phyloP scores from a whole-genome alignment of 2,113 vertebrate species.

The Rhinolophus sinicus region DNA sequence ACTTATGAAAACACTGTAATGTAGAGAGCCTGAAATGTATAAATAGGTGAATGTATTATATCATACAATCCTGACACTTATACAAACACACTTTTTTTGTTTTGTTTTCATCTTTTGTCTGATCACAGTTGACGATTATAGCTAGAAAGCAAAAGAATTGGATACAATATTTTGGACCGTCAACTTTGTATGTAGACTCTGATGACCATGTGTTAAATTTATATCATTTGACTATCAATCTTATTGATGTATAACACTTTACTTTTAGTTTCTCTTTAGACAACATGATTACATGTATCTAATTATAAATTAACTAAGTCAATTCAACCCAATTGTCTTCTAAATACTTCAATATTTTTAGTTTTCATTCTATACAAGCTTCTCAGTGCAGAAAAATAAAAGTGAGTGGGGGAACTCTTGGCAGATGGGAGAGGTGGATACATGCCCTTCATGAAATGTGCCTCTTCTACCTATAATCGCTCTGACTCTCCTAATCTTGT shows the following conservation, averaged over 20 bases:
- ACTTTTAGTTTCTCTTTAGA: neutral
- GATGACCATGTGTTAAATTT: neutral
- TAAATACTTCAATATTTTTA: neutral
- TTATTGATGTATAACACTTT: neutral
- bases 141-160: neutral
- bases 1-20: neutral
- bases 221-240: neutral
- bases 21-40: neutral
- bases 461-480: neutral
- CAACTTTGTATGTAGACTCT: neutral
- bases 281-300: neutral
- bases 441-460: neutral
- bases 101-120: slow-evolving; percentile 11
- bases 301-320: neutral
- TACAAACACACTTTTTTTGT: neutral
- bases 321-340: neutral
- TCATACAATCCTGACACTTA: neutral
- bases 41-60: neutral
- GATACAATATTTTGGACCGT: neutral
- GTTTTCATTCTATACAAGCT: neutral
- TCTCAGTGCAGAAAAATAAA: neutral
- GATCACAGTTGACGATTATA: neutral
- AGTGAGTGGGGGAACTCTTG: neutral
- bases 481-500: neutral
- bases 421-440: neutral